Percentiles rank a stretch among this genome's conserved stretches.
phyloP scores from a whole-genome alignment of 2,797 vertebrate genomes.

The Hylomyscus alleni region DNA sequence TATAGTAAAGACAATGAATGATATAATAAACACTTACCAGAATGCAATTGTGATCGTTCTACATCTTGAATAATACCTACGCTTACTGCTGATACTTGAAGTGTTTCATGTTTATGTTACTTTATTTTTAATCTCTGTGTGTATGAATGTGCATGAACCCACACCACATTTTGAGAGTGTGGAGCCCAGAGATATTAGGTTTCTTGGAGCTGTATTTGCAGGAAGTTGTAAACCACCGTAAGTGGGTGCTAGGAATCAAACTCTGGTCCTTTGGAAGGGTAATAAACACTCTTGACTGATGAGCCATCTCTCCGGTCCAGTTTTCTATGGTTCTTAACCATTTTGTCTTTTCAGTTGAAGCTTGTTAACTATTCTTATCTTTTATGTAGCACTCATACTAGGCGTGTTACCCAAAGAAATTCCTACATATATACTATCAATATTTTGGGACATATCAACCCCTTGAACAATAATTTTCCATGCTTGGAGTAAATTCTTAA shows the following conservation, averaged over 20 bases:
- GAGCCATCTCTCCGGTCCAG: not conserved
- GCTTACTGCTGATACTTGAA: constrained; percentile 16
- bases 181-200: not conserved
- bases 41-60: not conserved
- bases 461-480: constrained; percentile 40
- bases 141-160: not conserved
- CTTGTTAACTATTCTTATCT: not conserved
- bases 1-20: not conserved
- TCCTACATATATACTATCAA: not conserved
- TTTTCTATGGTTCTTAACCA: not conserved
- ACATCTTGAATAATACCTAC: not conserved
- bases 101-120: not conserved
- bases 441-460: not conserved
- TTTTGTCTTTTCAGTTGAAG: constrained; percentile 54
- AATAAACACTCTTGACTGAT: too few relatives aligned
- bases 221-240: not conserved
- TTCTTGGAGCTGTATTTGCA: not conserved
- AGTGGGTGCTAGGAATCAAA: not conserved
- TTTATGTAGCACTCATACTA: constrained; percentile 16
- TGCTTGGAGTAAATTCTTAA: not conserved
- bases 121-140: not conserved
- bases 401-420: not conserved
- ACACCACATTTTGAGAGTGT: not conserved
- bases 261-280: not conserved
- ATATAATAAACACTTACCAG: constrained; percentile 25